These are phyloP conservation scores for Adelognathus sp. DNA, from an alignment of 2,888 invertebrate species.

Conservation along the genomic window DNA sequence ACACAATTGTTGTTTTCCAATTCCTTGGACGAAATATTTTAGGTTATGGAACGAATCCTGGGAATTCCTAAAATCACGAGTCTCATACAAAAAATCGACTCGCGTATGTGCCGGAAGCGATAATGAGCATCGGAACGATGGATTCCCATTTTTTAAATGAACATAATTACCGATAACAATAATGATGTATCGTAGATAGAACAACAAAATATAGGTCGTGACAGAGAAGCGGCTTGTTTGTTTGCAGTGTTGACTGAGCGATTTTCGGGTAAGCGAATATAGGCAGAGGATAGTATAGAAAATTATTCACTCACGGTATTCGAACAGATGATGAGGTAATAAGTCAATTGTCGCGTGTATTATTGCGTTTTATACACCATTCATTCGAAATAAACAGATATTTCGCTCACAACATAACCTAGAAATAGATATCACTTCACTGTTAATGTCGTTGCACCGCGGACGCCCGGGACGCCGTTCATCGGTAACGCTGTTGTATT, in stretches of 20 bases:
- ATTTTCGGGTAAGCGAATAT: not conserved
- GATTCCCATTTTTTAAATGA: not conserved
- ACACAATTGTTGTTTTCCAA: not conserved
- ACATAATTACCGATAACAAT: not conserved
- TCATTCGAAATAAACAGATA: slow-evolving; percentile 41
- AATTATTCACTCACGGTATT: slow-evolving; percentile 28
- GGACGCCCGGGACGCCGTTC: slow-evolving; percentile 36
- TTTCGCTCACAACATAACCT: slow-evolving; percentile 50
- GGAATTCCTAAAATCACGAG: not conserved
- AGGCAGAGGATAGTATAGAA: not conserved
- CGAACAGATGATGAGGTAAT: not conserved
- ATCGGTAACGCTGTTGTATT: not conserved
- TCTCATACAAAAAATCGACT: not conserved
- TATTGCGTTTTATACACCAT: not conserved
- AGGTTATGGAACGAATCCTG: not conserved
- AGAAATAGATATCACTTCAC: slow-evolving; percentile 13
- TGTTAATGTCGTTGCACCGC: not conserved
- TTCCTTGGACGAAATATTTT: not conserved
- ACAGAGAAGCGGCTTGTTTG: not conserved
- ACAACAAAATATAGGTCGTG: not conserved
- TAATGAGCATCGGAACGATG: not conserved
- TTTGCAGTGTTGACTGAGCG: not conserved
- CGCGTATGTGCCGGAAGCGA: not conserved
- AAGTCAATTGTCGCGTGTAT: not conserved
- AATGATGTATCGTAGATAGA: not conserved